phyloP scores from a whole-genome alignment of 2,113 vertebrate genomes.

The Pristiophorus japonicus region DNA sequence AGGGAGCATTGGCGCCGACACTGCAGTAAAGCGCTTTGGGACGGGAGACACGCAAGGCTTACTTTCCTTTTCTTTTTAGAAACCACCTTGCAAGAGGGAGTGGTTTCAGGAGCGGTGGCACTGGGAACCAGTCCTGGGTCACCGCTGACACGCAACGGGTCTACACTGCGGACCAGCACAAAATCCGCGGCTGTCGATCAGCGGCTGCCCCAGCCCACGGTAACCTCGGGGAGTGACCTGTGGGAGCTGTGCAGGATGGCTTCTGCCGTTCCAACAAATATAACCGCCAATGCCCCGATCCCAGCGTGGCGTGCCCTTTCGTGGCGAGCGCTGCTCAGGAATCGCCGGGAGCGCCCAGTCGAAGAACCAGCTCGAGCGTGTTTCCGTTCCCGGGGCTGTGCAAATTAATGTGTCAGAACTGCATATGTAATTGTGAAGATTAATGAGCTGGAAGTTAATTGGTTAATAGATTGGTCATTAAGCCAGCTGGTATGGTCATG shows the following conservation, averaged over 20 bases:
- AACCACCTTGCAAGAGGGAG: too few species aligned
- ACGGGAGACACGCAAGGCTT: too few species aligned
- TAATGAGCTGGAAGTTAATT: slow-evolving; percentile 8
- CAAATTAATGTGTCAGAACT: background rate
- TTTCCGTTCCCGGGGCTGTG: background rate
- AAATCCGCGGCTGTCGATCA: background rate
- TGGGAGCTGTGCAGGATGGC: background rate
- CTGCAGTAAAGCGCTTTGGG: too few species aligned
- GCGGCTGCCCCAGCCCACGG: too few species aligned
- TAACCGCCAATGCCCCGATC: background rate
- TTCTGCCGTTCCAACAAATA: background rate
- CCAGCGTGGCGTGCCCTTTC: too few species aligned
- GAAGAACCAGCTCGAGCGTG: background rate
- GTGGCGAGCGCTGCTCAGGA: too few species aligned
- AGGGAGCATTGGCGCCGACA: too few species aligned
- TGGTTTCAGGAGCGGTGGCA: background rate
- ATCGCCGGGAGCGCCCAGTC: background rate
- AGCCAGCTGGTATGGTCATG: background rate
- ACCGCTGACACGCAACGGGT: too few species aligned
- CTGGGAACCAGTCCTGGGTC: background rate
- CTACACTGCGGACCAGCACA: too few species aligned
- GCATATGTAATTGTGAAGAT: slow-evolving; percentile 21
- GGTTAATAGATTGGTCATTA: background rate
- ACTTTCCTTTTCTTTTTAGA: too few species aligned
- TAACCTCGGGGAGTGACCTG: background rate